Base-by-base conservation (phyloP, 2,113 vertebrate species). In the Saguinus imperator region DNA sequence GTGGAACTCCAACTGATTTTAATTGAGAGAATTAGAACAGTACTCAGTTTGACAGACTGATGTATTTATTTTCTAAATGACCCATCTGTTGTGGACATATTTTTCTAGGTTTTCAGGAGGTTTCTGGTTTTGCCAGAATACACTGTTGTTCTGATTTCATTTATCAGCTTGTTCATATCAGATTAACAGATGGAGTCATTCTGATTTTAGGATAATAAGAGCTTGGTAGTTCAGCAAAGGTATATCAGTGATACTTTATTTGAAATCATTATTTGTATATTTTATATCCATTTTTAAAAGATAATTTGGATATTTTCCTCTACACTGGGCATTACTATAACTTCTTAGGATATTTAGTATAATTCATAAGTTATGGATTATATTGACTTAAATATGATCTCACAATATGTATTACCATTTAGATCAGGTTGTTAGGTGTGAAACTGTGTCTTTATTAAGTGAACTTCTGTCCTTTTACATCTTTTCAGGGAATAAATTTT, bases 31-130 rank as follows among this genome's bases (percentile, higher is more conserved):
- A 96, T 96, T 94, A 93, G 83, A 85, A 50, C 86, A 91, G 55
- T 91, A 92, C 82, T 98, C 73, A 6, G 27, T 81, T 94, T 84
- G 88, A 93, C 61, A 96, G 96, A 96, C 93, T 90, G 96, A 96
- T 97, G 35, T 98, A 91, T 94, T 96, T 98, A 1, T 96, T 95
- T 94, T 96, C 95, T 64, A 88, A 98, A 95, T 43, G 55, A 76
- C 97, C 88, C 97, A 98, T 97, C 95, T 98, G 96, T 84, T 98
- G 97, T 95, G 64, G 89, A 91, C 76, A 96, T 94, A 83, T 66
- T 96, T 98, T 91, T 95, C 52, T 84, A 29, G 72, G 88, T 94
- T 98, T 96, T 94, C 48, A 87, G 94, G 96, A 94, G 93, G 86
- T 91, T 95, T 94, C 79, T 89, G 0, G 87, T 96, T 98, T 97